Conservation (phyloP, 92 coral and sea anemone genomes). For the Phenganax marumi region DNA sequence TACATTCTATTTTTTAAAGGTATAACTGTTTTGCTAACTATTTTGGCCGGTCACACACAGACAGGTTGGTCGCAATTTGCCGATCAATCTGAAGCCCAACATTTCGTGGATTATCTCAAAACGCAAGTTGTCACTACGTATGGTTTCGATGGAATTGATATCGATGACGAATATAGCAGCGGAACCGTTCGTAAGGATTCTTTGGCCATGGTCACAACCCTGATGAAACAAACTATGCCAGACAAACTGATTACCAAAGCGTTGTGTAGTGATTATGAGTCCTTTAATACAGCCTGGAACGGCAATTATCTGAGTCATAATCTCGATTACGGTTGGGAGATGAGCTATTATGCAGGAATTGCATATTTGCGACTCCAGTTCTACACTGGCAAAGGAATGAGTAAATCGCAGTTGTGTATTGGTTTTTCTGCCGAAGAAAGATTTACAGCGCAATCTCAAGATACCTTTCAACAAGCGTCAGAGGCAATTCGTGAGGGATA, state of each 20-base stretch:
- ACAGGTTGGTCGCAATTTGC: constrained; percentile 17
- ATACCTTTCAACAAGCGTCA: neutral
- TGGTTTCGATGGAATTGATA: constrained; percentile 12
- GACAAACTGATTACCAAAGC: constrained; percentile 11
- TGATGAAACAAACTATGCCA: constrained; percentile 1
- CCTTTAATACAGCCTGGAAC: neutral
- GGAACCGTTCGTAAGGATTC: neutral
- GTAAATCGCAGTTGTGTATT: constrained; percentile 1
- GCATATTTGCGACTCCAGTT: neutral
- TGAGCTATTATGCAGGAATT: neutral
- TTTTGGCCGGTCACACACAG: neutral
- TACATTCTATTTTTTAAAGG: neutral
- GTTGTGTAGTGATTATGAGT: neutral
- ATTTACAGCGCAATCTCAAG: neutral
- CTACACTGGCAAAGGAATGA: neutral
- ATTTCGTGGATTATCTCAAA: neutral
- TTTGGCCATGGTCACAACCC: constrained; percentile 2
- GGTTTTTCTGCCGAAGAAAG: constrained; percentile 7
- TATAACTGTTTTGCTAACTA: constrained; percentile 4
- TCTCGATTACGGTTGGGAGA: constrained; percentile 16
- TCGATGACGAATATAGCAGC: constrained; percentile 13
- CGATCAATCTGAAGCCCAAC: neutral
- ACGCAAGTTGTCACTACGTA: neutral
- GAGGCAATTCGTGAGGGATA: neutral
- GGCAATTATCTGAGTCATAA: neutral